Percentiles rank a stretch among this genome's conserved stretches.
These are phyloP conservation scores for Mimas tiliae DNA, from an alignment of 2,888 invertebrate species.

Conservation along the genomic window DNA sequence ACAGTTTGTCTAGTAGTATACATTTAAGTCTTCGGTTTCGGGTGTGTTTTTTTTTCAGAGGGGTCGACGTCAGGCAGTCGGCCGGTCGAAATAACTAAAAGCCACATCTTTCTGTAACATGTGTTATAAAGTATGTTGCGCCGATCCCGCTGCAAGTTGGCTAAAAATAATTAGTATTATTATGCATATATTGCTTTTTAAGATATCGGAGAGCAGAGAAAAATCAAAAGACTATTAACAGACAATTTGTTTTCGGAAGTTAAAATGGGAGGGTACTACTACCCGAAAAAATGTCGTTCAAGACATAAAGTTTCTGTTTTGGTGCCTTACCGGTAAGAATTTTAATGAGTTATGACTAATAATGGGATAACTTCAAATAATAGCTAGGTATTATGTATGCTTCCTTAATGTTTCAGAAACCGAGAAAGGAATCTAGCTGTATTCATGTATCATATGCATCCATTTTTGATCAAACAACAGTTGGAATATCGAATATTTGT, in stretches of 20 bases:
- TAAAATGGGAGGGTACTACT: conserved; percentile 52
- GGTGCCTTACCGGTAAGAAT: conserved; percentile 58
- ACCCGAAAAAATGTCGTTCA: conserved; percentile 49
- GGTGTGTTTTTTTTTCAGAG: too few species aligned
- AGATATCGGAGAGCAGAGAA: neutral
- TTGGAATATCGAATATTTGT: conserved; percentile 91
- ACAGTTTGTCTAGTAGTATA: too few species aligned
- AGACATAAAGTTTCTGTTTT: conserved; percentile 57
- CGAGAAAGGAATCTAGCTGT: conserved; percentile 90
- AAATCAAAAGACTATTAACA: neutral
- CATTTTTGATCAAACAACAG: conserved; percentile 94
- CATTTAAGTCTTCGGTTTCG: too few species aligned
- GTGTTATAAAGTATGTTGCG: too few species aligned
- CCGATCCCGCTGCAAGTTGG: too few species aligned
- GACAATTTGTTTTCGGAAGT: conserved; percentile 42
- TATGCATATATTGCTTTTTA: too few species aligned
- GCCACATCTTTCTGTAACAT: too few species aligned
- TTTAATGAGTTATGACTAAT: too few species aligned
- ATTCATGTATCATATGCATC: conserved; percentile 95
- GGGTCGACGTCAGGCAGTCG: too few species aligned
- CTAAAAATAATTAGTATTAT: too few species aligned
- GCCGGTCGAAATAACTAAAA: too few species aligned
- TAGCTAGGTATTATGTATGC: neutral
- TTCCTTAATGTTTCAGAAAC: conserved; percentile 72
- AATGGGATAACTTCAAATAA: too few species aligned